Evolutionary conservation across 2,113 vertebrate species (phyloP), one percentile per base, ranked within the genome.

Genomic region (Setophaga kirtlandii): DNA sequence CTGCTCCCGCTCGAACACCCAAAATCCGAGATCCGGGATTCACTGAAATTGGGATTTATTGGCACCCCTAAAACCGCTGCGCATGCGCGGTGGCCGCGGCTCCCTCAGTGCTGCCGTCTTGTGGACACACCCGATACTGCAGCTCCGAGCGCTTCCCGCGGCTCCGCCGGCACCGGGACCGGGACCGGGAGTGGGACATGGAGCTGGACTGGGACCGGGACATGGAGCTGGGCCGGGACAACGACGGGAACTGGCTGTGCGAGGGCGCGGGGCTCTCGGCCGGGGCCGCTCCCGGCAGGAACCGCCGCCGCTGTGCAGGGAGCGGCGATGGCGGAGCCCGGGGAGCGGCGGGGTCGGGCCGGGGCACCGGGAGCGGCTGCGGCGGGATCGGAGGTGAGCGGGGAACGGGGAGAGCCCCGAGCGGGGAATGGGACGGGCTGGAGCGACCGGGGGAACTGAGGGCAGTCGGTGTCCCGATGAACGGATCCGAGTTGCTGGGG

Each of bases 51-150:
- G 30, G 30, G 30, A 5, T 12, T 41, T 18, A 18, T 3, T 3
- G 35, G 28, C 28, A 6, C 10, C 18, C 53, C 58, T 37, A 17
- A 60, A 37, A 25, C 5, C 1, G 0, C 25, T 10, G 56, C 58
- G 58, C 67, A 22, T 21, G 81, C 68, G 67, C 67, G 1, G 8
- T 7, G 25, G 2, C 4, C 0, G 3, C 8, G 2, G 0, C 6
- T 0, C 4, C 2, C 21, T 31, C 56, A 4, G 47, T 31, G 67
- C 58, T 14, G 58, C 68, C 58, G 39, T 14, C 47, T 4, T 27
- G 49, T 33, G 81, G 47, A 4, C 21, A 55, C 16, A 1, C 0
- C 1, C 33, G 58, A 47, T 2, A 33, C 39, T 11, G 58, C 81
- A 37, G 47, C 47, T 9, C 21, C 12, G 44, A 7, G 52, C 11